A percentile compares a stretch with the other conserved stretches of the same genome.
These are phyloP conservation scores for Panopea generosa DNA, from an alignment of 2,888 invertebrate species.

Conservation along the genomic window DNA sequence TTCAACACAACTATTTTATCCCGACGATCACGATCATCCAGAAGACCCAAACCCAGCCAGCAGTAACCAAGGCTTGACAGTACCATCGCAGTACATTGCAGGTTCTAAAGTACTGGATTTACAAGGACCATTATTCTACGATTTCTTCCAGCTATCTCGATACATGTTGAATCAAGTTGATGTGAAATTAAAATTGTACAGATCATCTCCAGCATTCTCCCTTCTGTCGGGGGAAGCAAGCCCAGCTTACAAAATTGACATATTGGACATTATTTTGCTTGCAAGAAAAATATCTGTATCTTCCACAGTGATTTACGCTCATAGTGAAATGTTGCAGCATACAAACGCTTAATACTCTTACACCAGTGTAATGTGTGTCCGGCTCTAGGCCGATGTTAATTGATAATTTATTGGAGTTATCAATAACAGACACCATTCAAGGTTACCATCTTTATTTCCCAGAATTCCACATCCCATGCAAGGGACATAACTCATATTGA, in stretches of 20 bases:
- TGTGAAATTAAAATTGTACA: too few species aligned
- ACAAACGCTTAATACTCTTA: conserved; percentile 18
- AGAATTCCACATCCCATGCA: too few species aligned
- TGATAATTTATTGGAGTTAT: too few species aligned
- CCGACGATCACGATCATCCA: conserved; percentile 13
- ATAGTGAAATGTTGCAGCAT: conserved; percentile 34
- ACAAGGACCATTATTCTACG: conserved; percentile 14
- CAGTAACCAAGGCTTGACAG: conserved; percentile 13
- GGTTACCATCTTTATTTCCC: too few species aligned
- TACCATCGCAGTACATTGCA: conserved; percentile 10
- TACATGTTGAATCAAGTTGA: conserved; percentile 24
- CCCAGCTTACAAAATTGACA: conserved; percentile 21
- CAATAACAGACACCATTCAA: too few species aligned
- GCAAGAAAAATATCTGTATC: conserved; percentile 47
- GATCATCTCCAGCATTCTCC: conserved; percentile 17
- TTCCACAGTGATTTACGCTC: too few species aligned
- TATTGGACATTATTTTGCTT: conserved; percentile 13
- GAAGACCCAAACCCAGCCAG: too few species aligned
- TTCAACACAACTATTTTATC: conserved; percentile 12
- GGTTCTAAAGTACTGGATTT: conserved; percentile 16
- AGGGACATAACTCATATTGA: too few species aligned
- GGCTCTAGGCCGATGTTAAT: too few species aligned
- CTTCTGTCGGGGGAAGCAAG: conserved; percentile 19
- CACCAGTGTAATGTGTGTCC: conserved; percentile 9
- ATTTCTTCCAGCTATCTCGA: conserved; percentile 10